These are phyloP conservation scores for Arvicanthis niloticus DNA, from an alignment of 2,113 vertebrate genomes.

Conservation along the genomic window DNA sequence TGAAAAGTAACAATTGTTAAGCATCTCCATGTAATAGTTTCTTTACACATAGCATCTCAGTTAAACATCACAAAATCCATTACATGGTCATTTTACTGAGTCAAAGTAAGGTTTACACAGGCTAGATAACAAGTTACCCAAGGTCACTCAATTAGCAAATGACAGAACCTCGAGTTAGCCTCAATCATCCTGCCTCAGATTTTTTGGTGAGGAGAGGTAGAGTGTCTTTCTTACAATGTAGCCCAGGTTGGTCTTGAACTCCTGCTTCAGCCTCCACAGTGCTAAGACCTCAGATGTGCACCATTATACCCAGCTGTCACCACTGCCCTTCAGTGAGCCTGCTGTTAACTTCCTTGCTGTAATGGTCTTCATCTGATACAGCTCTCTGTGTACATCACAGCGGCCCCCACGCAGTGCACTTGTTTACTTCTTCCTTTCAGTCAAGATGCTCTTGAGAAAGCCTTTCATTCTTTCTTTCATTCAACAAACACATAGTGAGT, in stretches of 20 bases:
- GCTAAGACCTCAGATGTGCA: neutral
- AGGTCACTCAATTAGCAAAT: neutral
- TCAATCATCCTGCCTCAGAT: neutral
- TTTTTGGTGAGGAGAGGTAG: rapidly evolving
- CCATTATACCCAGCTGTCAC: neutral
- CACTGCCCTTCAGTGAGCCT: neutral
- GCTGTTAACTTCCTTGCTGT: neutral
- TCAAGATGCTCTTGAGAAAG: conserved; percentile 28
- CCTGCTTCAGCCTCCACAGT: neutral
- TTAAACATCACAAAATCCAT: conserved; percentile 49
- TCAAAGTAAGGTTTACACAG: conserved; percentile 9
- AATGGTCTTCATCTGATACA: neutral
- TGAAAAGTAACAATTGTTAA: conserved; percentile 26
- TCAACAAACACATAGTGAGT: conserved; percentile 42
- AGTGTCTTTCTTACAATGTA: neutral
- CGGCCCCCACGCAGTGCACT: neutral
- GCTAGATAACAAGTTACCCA: neutral
- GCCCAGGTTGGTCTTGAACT: neutral
- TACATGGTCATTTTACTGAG: conserved; percentile 12
- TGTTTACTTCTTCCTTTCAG: conserved; percentile 52
- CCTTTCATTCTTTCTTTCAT: conserved; percentile 1
- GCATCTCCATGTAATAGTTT: neutral
- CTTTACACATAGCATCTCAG: neutral
- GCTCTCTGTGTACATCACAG: neutral
- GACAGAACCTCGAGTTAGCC: neutral